Base-by-base conservation (phyloP, 2,113 vertebrate genomes). In the Notiomystis cincta region DNA sequence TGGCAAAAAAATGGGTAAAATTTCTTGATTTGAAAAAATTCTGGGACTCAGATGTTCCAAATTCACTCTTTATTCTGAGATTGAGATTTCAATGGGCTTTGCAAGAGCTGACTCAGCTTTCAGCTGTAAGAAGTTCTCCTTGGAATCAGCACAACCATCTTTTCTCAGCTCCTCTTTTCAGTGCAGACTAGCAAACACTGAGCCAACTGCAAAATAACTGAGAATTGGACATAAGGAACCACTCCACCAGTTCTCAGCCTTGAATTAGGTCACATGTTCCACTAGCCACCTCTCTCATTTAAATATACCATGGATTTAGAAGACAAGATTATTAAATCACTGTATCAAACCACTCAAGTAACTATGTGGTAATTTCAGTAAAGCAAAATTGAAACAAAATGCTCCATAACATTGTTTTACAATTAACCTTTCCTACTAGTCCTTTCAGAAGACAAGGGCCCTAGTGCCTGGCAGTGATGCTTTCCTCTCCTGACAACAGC, bases 381-480 rank as follows among this genome's bases (percentile, higher is more conserved):
- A 80, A 81, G 21, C 6, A 21, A 48, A 89, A 67, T 7, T 38
- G 42, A 62, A 89, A 62, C 19, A 42, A 77, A 50, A 75, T 14
- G 56, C 12, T 44, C 30, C 31, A 51, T 48, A 82, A 61, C 1
- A 11, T 37, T 6, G 23, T 1, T 3, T 42, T 57, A 30, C 7
- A 19, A n/a, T 78, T 42, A 54, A 82, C 6, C 7, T 76, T 78
- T 62, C 23, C 28, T 57, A 28, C 1, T 30, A 23, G 10, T 53
- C 25, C 54, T 71, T 42, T 44, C 53, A 81, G 51, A 48, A 20
- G 60, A 60, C 17, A 37, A 48, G 47, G 37, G 71, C 15, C 35
- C 35, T 33, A 15, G n/a, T 0, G 6, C 15, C 6, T 2, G 12
- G 30, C 28, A 93, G 60, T 21, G 1, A 0, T 11, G 20, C 42